These are phyloP conservation scores for Frankliniella intonsa DNA, from an alignment of 2,888 invertebrate species.

Conservation along the genomic window DNA sequence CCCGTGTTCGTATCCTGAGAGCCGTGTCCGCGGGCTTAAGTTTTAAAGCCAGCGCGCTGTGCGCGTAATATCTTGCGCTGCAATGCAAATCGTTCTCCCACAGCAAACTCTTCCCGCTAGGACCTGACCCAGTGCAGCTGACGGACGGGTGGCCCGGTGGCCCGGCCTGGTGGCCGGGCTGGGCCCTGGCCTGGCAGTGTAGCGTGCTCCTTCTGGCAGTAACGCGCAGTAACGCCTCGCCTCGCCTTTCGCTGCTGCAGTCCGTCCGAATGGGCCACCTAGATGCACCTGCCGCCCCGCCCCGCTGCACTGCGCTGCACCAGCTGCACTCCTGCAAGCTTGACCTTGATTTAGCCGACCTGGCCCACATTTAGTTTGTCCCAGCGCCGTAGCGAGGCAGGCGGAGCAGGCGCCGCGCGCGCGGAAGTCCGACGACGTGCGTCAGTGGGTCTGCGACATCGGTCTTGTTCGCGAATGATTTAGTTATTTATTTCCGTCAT, in stretches of 20 bases:
- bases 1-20: too few relatives aligned
- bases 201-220: background rate
- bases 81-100: too few relatives aligned
- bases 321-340: background rate
- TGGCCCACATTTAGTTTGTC: slow-evolving; percentile 2
- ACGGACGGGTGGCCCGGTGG: too few relatives aligned
- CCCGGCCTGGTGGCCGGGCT: too few relatives aligned
- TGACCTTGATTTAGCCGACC: slow-evolving; percentile 11
- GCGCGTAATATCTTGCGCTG: too few relatives aligned
- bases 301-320: background rate
- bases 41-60: too few relatives aligned
- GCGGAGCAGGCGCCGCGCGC: background rate
- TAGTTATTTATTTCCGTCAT: too few relatives aligned
- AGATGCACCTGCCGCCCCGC: background rate
- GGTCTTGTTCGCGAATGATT: too few relatives aligned
- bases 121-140: too few relatives aligned
- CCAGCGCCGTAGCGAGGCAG: background rate
- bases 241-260: background rate
- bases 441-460: too few relatives aligned
- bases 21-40: too few relatives aligned
- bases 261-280: background rate
- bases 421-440: background rate
- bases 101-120: too few relatives aligned
- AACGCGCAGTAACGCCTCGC: background rate
- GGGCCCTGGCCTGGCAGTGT: background rate